Percentiles rank a stretch among this genome's conserved stretches.
Conservation (phyloP, 2,113 vertebrate species). For the Archocentrus centrarchus region DNA sequence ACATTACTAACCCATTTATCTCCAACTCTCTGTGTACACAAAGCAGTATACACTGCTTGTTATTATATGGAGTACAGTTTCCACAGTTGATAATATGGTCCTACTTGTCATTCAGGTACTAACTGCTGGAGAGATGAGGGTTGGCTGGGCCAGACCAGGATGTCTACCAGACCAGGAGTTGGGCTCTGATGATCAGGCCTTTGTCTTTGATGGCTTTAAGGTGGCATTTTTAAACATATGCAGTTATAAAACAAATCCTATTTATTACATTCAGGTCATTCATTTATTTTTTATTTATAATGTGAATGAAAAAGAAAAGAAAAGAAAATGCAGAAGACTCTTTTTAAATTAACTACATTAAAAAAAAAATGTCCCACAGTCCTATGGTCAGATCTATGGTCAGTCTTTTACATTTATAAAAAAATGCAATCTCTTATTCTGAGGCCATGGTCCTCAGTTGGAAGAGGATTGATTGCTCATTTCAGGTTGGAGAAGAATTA, state of each 20-base stretch:
- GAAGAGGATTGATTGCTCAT: not conserved
- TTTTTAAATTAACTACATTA: not conserved
- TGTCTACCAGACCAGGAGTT: constrained; percentile 93
- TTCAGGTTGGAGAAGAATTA: not conserved
- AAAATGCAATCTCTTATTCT: not conserved
- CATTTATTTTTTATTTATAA: not conserved
- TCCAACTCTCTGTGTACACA: not conserved
- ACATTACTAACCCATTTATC: not conserved
- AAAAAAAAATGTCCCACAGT: not conserved
- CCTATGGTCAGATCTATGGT: not conserved
- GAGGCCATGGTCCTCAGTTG: not conserved
- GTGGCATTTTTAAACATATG: constrained; percentile 67
- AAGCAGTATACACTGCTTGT: not conserved
- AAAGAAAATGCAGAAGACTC: not conserved
- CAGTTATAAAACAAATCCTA: not conserved
- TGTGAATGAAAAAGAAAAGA: not conserved
- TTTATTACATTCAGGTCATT: not conserved
- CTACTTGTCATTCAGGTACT: constrained; percentile 71
- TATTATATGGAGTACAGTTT: not conserved
- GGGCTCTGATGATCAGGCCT: constrained; percentile 92
- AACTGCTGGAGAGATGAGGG: constrained; percentile 92
- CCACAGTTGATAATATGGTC: not conserved
- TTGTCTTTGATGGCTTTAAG: constrained; percentile 97
- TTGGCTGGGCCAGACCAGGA: constrained; percentile 92
- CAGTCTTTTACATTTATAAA: not conserved